Conservation (phyloP, 2,797 vertebrate species). For the Brotula barbata region DNA sequence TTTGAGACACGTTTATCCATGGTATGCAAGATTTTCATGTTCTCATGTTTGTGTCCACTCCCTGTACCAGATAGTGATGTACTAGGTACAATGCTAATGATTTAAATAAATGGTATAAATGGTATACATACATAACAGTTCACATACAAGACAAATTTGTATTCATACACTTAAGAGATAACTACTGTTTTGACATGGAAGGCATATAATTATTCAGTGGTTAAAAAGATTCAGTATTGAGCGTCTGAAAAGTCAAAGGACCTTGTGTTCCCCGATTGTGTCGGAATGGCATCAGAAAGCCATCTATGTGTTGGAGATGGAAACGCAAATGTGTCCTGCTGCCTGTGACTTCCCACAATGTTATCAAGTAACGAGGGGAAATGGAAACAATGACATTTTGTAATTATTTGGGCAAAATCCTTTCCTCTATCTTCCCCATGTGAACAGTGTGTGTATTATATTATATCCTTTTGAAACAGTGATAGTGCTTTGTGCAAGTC, state of each 20-base stretch:
- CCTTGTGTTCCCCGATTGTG: slow-evolving; percentile 19
- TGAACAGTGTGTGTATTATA: slow-evolving; percentile 54
- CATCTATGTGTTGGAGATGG: slow-evolving; percentile 29
- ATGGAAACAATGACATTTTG: slow-evolving; percentile 71
- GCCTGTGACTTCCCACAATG: slow-evolving; percentile 52
- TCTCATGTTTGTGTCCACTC: no score
- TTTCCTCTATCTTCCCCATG: slow-evolving; percentile 51
- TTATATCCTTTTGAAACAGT: slow-evolving; percentile 63
- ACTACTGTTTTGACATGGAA: background rate
- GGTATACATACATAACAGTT: background rate
- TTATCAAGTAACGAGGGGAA: slow-evolving; percentile 59
- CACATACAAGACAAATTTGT: slow-evolving; percentile 1
- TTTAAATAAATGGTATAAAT: no score
- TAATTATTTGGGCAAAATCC: slow-evolving; percentile 63
- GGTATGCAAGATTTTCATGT: no score
- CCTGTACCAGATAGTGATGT: no score
- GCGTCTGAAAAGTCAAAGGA: no score
- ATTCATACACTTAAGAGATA: slow-evolving; percentile 2
- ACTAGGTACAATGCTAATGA: no score
- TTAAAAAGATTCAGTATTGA: no score
- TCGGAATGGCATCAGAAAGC: slow-evolving; percentile 16
- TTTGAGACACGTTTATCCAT: no score
- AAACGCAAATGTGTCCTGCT: slow-evolving; percentile 53
- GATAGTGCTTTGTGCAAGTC: slow-evolving; percentile 73
- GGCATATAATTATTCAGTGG: background rate